A percentile compares a stretch with the other conserved stretches of the same genome.
Conservation (phyloP, 2,888 invertebrate species). For the Nomada ferruginata region DNA sequence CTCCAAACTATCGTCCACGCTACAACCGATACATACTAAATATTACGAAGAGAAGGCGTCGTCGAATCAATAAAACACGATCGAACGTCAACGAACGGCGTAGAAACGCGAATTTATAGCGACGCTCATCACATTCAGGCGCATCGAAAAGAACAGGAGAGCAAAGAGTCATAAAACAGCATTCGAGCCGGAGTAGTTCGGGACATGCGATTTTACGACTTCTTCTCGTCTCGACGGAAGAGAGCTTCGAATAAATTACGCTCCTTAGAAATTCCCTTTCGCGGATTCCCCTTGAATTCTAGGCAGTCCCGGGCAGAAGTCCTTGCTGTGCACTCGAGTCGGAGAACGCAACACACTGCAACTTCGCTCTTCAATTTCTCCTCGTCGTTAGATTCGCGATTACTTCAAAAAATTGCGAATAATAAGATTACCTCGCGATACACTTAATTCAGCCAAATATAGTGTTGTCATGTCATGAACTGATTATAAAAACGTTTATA, state of each 20-base stretch:
- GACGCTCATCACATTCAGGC: conserved; percentile 10
- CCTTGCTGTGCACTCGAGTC: background rate
- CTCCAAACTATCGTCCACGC: too few relatives aligned
- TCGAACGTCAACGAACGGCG: conserved; percentile 1
- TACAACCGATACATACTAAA: too few relatives aligned
- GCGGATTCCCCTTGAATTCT: conserved; percentile 39
- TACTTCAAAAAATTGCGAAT: conserved; percentile 27
- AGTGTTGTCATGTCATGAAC: background rate
- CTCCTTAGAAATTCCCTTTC: conserved; percentile 46
- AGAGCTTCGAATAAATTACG: conserved; percentile 51
- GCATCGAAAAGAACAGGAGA: conserved; percentile 26
- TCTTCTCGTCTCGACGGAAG: conserved; percentile 19
- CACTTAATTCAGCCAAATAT: conserved; percentile 43
- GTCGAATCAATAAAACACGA: conserved; percentile 25
- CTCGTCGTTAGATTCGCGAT: conserved; percentile 2
- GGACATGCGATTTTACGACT: conserved; percentile 35
- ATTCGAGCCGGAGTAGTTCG: conserved; percentile 7
- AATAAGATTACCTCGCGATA: background rate
- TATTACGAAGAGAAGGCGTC: background rate
- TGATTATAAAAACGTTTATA: background rate
- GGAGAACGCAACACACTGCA: conserved; percentile 16
- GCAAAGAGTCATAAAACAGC: conserved; percentile 33
- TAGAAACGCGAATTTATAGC: conserved; percentile 25
- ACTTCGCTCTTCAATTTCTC: background rate
- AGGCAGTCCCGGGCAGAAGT: conserved; percentile 12